A percentile compares a stretch with the other conserved stretches of the same genome.
Evolutionary conservation across 2,113 vertebrate genomes (phyloP).

Genomic region (Taxidea taxus): DNA sequence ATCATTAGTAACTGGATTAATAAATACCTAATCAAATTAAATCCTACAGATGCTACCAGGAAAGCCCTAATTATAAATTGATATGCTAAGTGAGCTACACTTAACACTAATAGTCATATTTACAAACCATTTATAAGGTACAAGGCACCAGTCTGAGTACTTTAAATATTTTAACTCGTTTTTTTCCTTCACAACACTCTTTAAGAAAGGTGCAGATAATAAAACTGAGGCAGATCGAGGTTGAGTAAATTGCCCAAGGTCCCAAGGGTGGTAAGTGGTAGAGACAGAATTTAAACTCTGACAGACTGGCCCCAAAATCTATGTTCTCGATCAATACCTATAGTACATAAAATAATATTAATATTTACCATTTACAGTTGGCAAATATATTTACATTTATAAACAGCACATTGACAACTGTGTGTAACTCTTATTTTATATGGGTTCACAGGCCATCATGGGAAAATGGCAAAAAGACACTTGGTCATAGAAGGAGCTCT

Average conservation of each 20-base stretch:
- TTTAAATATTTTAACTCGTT: constrained; percentile 27
- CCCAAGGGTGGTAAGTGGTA: neutral
- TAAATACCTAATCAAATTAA: neutral
- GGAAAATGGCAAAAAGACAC: neutral
- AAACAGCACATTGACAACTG: neutral
- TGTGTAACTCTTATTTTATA: neutral
- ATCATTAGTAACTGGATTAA: constrained; percentile 7
- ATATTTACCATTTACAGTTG: neutral
- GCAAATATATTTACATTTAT: constrained; percentile 22
- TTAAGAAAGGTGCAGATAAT: neutral
- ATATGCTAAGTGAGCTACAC: neutral
- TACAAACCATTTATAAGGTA: neutral
- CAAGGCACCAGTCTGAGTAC: neutral
- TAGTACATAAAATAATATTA: neutral
- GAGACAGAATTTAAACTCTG: neutral
- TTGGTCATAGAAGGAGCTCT: neutral
- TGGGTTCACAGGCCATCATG: neutral
- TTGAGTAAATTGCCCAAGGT: neutral
- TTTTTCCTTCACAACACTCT: neutral
- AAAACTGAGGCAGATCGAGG: neutral
- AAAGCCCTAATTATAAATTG: constrained; percentile 20
- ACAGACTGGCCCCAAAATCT: neutral
- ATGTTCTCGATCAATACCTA: neutral
- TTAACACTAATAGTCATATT: neutral
- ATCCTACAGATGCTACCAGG: neutral